Evolutionary conservation across 2,113 vertebrate species (phyloP).

Genomic region (Spilogale gracilis): DNA sequence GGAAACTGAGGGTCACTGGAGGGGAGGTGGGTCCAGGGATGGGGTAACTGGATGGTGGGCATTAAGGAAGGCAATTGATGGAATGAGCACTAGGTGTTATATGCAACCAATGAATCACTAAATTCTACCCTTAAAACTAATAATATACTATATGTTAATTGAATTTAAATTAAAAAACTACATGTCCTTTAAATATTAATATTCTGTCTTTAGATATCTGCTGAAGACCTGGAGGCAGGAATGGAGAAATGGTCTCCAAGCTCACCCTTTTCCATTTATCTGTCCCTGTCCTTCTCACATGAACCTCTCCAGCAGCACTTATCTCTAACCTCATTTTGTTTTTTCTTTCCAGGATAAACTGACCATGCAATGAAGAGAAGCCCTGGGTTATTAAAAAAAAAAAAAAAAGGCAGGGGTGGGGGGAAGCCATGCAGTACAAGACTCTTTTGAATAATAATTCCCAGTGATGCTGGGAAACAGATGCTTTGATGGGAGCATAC

Average conservation of each 20-base stretch:
- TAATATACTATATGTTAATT: not conserved
- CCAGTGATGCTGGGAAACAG: slow-evolving; percentile 20
- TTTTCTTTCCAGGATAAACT: slow-evolving; percentile 56
- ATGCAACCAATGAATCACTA: not conserved
- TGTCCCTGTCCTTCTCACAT: not conserved
- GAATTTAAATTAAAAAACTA: slow-evolving; percentile 1
- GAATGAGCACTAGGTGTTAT: not conserved
- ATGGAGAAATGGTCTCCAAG: slow-evolving; percentile 21
- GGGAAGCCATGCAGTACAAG: not conserved
- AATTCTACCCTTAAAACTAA: not conserved
- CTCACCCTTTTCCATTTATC: not conserved
- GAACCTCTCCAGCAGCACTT: slow-evolving; percentile 14
- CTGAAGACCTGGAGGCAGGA: not conserved
- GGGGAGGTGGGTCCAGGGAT: not conserved
- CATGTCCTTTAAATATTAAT: slow-evolving; percentile 34
- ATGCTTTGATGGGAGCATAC: slow-evolving; percentile 39
- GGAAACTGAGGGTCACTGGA: not conserved
- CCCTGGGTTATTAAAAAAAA: not conserved
- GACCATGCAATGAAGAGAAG: slow-evolving; percentile 49
- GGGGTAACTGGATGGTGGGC: not conserved
- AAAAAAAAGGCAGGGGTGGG: not conserved
- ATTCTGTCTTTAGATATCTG: slow-evolving; percentile 17
- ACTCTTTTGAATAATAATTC: slow-evolving; percentile 54
- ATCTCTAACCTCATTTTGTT: not conserved
- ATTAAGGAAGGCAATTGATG: not conserved